Base-by-base conservation (phyloP, 2,113 vertebrate species). In the Passer montanus region DNA sequence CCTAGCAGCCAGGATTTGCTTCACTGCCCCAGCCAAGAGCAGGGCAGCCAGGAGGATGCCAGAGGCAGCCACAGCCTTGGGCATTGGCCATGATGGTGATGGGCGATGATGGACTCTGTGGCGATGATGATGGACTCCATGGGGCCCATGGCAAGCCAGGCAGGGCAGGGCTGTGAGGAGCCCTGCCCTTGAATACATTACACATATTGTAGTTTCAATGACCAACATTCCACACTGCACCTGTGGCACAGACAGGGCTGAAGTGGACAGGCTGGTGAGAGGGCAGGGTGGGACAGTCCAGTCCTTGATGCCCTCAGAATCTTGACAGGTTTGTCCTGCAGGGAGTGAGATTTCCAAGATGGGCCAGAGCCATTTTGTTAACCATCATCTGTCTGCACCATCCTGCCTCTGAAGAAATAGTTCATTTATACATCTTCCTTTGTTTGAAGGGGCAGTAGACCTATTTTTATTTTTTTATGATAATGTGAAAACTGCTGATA, bases 71-170 rank as follows among this genome's bases (percentile, higher is more conserved):
- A 14, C 53, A 81, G 8, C 9, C 27, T 21, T 20, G 9, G 13
- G 22, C 15, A 49, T 22, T 0, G 0, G 7, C 2, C 15, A 21
- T 8, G 37, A 15, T 27, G n/a, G 13, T 8, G 37, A 15, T 27
- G n/a, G 13, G 35, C 35, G 35, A 37, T 8, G 37, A 15, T 27
- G n/a, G 13, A 11, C 19, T 74, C 2, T 5, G 16, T 21, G 35
- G 35, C 35, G 8, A 37, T 37, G 35, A 37, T 8, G 37, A 15
- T 27, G n/a, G 13, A 11, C 19, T 74, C 2, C 5, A 14, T 21
- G 26, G 7, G 21, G 5, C 13, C 14, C 4, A 3, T 24, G 13
- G 7, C 3, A 1, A 0, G 17, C 20, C 3, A 2, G 28, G 22
- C 23, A 77, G 58, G 10, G 11, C 9, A 62, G 7, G 13, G 9